These are phyloP conservation scores for Heliconius himera DNA, from an alignment of 1,140 invertebrate genomes.

Conservation along the genomic window DNA sequence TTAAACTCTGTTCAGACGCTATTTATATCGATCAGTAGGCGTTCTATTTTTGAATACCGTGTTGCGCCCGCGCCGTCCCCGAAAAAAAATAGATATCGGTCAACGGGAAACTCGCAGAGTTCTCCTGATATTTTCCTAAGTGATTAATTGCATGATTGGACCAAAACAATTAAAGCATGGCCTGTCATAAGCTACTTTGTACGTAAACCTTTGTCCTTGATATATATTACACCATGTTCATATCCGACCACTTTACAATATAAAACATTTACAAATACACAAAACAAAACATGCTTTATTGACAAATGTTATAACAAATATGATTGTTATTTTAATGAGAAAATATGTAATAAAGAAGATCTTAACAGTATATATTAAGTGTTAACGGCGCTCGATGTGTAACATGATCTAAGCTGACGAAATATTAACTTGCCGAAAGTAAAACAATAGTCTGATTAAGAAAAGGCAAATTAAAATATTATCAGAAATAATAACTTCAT, in stretches of 20 bases:
- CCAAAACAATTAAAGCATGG: constrained; percentile 64
- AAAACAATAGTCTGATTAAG: constrained; percentile 33
- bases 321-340: constrained; percentile 45
- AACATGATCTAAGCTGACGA: constrained; percentile 36
- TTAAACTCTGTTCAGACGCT: constrained; percentile 52
- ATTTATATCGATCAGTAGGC: constrained; percentile 64
- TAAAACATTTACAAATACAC: constrained; percentile 48
- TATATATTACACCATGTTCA: constrained; percentile 43
- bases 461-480: constrained; percentile 26
- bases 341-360: constrained; percentile 42
- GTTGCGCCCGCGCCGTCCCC: constrained; percentile 68
- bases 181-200: constrained; percentile 52
- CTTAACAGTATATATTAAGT: constrained; percentile 44
- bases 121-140: constrained; percentile 51
- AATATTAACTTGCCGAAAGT: constrained; percentile 33
- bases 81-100: constrained; percentile 64
- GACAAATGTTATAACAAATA: constrained; percentile 50
- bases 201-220: constrained; percentile 55
- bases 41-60: constrained; percentile 66
- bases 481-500: constrained; percentile 52
- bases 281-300: constrained; percentile 46
- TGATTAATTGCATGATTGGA: constrained; percentile 63
- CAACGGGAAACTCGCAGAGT: constrained; percentile 56
- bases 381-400: constrained; percentile 49
- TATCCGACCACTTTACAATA: constrained; percentile 47